These are phyloP conservation scores for Philonicus albiceps DNA, from an alignment of 2,888 invertebrate genomes.

Conservation along the genomic window DNA sequence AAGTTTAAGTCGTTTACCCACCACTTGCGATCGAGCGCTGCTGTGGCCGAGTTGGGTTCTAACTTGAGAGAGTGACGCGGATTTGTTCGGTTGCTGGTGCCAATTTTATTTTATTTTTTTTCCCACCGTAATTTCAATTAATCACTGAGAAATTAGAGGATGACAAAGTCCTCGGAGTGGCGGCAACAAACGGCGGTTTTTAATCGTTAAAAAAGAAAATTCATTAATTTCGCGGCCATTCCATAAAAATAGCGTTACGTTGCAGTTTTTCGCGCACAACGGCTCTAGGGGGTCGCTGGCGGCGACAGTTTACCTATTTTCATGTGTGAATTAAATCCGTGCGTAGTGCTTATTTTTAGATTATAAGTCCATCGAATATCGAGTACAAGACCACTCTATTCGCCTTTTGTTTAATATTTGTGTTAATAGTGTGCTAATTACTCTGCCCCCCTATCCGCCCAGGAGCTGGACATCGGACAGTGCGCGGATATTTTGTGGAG, in stretches of 20 bases:
- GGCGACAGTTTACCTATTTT: background rate
- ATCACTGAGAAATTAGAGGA: background rate
- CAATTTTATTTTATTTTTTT: conserved; percentile 21
- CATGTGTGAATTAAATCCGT: conserved; percentile 41
- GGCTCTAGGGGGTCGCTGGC: background rate
- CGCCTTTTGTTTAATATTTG: background rate
- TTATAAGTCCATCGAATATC: conserved; percentile 26
- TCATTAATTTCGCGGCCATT: background rate
- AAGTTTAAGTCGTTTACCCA: background rate
- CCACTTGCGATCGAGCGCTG: background rate
- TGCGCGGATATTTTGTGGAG: background rate
- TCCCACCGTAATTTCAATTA: background rate
- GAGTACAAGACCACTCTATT: conserved; percentile 25
- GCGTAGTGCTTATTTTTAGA: conserved; percentile 44
- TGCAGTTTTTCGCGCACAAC: conserved; percentile 14
- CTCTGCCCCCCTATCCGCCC: background rate
- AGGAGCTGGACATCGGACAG: background rate
- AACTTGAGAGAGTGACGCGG: background rate
- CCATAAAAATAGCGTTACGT: conserved; percentile 10
- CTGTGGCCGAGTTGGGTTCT: background rate
- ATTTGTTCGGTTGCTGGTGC: background rate
- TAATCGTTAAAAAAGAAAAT: background rate
- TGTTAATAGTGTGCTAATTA: background rate
- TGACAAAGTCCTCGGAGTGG: background rate
- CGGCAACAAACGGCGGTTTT: background rate